Conservation (phyloP, 2,888 invertebrate genomes). For the Hydroisotoma schaefferi region DNA sequence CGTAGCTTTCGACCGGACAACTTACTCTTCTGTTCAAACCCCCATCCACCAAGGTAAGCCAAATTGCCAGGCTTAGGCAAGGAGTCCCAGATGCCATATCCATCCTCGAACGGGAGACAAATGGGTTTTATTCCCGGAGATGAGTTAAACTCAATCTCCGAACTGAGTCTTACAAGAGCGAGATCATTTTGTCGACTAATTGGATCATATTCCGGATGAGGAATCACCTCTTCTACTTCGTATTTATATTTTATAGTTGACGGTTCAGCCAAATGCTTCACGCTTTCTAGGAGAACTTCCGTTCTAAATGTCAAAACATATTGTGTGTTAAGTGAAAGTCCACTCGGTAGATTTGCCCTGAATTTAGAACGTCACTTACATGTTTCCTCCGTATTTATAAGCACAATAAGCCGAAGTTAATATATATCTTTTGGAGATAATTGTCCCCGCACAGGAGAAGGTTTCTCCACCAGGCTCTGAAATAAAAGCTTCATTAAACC, state of each 20-base stretch:
- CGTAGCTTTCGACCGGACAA: not conserved
- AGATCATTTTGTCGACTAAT: constrained; percentile 40
- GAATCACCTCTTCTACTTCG: constrained; percentile 33
- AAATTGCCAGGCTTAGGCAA: constrained; percentile 25
- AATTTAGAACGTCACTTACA: constrained; percentile 20
- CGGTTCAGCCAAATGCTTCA: constrained; percentile 12
- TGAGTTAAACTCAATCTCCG: constrained; percentile 20
- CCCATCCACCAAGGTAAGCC: constrained; percentile 38
- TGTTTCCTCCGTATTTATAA: not conserved
- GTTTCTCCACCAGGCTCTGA: constrained; percentile 23
- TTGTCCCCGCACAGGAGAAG: constrained; percentile 33
- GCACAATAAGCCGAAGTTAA: constrained; percentile 35
- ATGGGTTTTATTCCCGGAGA: constrained; percentile 35
- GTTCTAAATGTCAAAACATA: constrained; percentile 7
- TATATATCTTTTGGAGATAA: constrained; percentile 29
- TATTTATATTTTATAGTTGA: constrained; percentile 15
- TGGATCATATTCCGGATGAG: constrained; percentile 34
- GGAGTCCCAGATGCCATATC: constrained; percentile 38
- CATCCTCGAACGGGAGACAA: constrained; percentile 36
- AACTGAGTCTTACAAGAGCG: constrained; percentile 35
- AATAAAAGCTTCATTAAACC: not conserved
- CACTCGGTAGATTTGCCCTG: not conserved
- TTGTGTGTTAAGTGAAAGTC: not conserved
- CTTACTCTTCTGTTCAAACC: constrained; percentile 28
- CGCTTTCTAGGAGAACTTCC: constrained; percentile 29